phyloP scores from a whole-genome alignment of 2,888 invertebrate genomes.

The Amphipoea oculea region DNA sequence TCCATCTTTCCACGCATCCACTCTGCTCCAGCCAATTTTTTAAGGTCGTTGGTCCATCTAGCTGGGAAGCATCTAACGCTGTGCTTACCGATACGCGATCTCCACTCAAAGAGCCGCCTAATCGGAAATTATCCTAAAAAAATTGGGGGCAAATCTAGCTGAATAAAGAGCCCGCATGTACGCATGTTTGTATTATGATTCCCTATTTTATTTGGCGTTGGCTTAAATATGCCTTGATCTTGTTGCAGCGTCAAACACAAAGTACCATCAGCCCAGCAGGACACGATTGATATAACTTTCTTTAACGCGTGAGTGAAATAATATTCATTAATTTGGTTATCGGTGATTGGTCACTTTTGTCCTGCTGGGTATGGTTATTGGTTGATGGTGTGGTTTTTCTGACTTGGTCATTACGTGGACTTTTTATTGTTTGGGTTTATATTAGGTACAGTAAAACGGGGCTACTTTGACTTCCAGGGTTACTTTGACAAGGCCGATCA shows the following conservation, averaged over 20 bases:
- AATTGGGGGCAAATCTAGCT: no score
- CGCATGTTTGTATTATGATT: no score
- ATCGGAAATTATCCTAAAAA: no score
- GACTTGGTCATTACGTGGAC: background rate
- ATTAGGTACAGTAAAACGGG: no score
- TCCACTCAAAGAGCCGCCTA: background rate
- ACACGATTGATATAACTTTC: conserved; percentile 55
- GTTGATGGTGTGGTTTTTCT: conserved; percentile 11
- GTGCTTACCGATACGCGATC: no score
- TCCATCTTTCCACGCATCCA: background rate
- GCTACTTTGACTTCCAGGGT: no score
- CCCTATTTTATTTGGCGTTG: background rate
- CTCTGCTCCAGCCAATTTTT: background rate
- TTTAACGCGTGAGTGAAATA: conserved; percentile 55
- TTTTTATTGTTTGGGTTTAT: background rate
- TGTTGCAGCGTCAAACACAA: conserved; percentile 57
- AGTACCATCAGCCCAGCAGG: conserved; percentile 47
- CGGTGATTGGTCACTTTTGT: conserved; percentile 45
- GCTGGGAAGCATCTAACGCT: background rate
- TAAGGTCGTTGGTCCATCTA: background rate
- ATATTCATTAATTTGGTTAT: conserved; percentile 27
- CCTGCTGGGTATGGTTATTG: conserved; percentile 40
- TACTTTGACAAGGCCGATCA: no score
- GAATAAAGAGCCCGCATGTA: no score
- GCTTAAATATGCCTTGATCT: conserved; percentile 36